Percentiles rank a stretch among this genome's conserved stretches.
phyloP scores from a whole-genome alignment of 2,113 vertebrate genomes.

The Chrysochloris asiatica region DNA sequence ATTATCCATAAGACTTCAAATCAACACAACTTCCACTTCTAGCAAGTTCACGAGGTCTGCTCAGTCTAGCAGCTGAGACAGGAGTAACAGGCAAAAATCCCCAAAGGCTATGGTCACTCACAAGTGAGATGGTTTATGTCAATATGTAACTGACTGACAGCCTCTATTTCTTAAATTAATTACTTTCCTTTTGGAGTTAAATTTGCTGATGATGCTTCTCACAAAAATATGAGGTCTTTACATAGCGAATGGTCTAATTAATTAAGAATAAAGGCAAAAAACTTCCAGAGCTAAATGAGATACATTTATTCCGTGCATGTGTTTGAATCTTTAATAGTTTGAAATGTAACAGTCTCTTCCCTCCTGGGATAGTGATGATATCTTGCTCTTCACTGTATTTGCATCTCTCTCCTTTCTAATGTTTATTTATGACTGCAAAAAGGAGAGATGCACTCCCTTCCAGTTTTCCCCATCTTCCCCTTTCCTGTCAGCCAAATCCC shows the following conservation, averaged over 20 bases:
- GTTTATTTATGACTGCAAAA: constrained; percentile 63
- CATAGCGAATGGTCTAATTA: constrained; percentile 68
- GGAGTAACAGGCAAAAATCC: not conserved
- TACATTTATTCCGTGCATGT: constrained; percentile 60
- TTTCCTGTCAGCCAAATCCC: not conserved
- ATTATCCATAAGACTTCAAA: not conserved
- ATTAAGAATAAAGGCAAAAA: constrained; percentile 75
- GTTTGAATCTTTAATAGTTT: constrained; percentile 70
- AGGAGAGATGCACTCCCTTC: not conserved
- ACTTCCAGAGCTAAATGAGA: constrained; percentile 62
- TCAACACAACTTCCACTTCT: not conserved
- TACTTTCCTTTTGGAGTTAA: constrained; percentile 68
- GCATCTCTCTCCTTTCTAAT: constrained; percentile 61
- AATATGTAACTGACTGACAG: constrained; percentile 26
- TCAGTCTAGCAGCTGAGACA: not conserved
- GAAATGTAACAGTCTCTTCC: constrained; percentile 61
- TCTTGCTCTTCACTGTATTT: constrained; percentile 56
- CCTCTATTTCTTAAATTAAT: constrained; percentile 70
- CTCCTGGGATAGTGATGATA: constrained; percentile 48
- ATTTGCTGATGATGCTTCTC: constrained; percentile 68
- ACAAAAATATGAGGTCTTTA: constrained; percentile 67
- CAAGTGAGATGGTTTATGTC: not conserved
- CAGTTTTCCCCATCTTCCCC: not conserved
- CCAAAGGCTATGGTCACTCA: not conserved
- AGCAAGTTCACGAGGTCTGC: too few relatives aligned